Evolutionary conservation across 2,113 vertebrate species (phyloP).

Genomic region (Ictidomys tridecemlineatus): DNA sequence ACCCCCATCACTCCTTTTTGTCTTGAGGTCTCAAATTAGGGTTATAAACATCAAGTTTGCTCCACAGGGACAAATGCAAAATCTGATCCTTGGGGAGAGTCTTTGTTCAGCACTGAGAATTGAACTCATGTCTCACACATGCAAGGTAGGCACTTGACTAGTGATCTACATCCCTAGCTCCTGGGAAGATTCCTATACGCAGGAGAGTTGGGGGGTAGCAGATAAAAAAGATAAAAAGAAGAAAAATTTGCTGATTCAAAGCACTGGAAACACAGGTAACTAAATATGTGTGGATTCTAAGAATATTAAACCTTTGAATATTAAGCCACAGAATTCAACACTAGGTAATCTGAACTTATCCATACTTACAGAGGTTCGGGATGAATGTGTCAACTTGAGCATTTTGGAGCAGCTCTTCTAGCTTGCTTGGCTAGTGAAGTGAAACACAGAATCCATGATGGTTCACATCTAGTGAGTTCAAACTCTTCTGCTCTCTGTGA

Average conservation of each 20-base stretch:
- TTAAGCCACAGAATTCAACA: background rate
- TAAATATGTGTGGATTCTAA: background rate
- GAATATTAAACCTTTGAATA: background rate
- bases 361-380: background rate
- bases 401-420: background rate
- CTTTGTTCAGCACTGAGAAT: background rate
- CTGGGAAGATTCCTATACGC: background rate
- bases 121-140: background rate
- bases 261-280: background rate
- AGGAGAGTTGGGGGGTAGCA: no score
- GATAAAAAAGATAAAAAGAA: background rate
- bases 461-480: background rate
- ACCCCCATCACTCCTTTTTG: background rate
- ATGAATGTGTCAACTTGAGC: background rate
- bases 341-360: background rate
- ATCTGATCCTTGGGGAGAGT: background rate
- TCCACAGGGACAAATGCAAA: background rate
- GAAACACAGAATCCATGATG: background rate
- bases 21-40: background rate
- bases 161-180: background rate
- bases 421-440: background rate
- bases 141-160: background rate
- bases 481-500: background rate
- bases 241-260: background rate
- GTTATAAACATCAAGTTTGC: background rate